A percentile compares a stretch with the other conserved stretches of the same genome.
phyloP scores from a whole-genome alignment of 2,113 vertebrate species.

The Theristicus caerulescens region DNA sequence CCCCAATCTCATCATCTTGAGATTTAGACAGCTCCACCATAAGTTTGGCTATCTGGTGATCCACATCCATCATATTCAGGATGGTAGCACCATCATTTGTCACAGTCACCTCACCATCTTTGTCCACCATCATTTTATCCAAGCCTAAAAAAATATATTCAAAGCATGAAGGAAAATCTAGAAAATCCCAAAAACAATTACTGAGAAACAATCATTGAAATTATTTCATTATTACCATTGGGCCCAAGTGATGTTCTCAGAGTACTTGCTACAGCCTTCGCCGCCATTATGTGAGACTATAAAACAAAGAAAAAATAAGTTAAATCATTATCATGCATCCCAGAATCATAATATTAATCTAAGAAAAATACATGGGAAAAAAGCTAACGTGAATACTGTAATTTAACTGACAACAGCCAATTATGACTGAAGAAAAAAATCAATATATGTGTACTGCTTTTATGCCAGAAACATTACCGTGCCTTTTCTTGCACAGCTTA shows the following conservation, averaged over 20 bases:
- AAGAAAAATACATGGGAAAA: accelerated
- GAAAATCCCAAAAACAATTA: not conserved
- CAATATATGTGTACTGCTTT: accelerated
- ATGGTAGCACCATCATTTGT: slow-evolving; percentile 99
- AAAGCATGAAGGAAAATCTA: not conserved
- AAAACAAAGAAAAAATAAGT: not conserved
- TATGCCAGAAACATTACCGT: not conserved
- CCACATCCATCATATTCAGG: slow-evolving; percentile 97
- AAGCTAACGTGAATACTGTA: accelerated
- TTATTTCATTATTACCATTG: slow-evolving; percentile 79
- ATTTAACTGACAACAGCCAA: not conserved
- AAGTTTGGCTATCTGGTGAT: slow-evolving; percentile 97
- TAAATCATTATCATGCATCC: not conserved
- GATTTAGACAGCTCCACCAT: slow-evolving; percentile 99
- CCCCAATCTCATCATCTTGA: slow-evolving; percentile 98
- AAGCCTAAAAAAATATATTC: slow-evolving; percentile 74
- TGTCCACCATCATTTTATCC: slow-evolving; percentile 99
- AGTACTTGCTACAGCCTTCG: slow-evolving; percentile 94
- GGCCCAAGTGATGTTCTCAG: slow-evolving; percentile 94
- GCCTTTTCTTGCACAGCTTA: not conserved
- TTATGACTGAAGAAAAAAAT: not conserved
- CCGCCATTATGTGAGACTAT: slow-evolving; percentile 98
- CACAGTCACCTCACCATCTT: slow-evolving; percentile 95
- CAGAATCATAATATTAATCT: accelerated
- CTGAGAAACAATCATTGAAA: not conserved